Base-by-base conservation (phyloP, 2,888 invertebrate species). In the Zele albiditarsus region DNA sequence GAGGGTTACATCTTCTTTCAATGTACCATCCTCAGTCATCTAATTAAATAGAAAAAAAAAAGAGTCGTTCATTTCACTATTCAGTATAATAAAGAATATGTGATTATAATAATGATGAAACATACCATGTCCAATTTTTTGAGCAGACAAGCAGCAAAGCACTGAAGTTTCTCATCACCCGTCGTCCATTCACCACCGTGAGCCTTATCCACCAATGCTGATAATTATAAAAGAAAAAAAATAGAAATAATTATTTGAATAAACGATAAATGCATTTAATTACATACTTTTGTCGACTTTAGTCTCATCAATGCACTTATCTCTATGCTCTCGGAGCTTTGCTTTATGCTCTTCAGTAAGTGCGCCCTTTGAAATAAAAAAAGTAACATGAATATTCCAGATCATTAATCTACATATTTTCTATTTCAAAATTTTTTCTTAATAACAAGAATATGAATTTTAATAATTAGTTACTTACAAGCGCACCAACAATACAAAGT, bases 41-140 rank as follows among this genome's bases (percentile, higher is more conserved):
- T 86, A 20, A 62, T 57, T 33, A n/a, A 8, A 42, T 58, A 53
- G 6, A 62, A 62, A 27, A 63, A 23, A 49, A 65, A n/a, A 57
- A n/a, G 38, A 33, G 14, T 62, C 27, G 23, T 38, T 16, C 16
- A 38, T 33, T 28, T 33, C 25, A 12, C 46, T 6, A 42, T 69
- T 28, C 38, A 6, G 0, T 38, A 8, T 4, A 38, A 12, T 8
- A 12, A 2, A 12, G 8, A 38, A 8, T 12, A 8, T 38, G 38
- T n/a, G 10, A 38, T 38, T 8, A 12, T 12, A 6, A 12, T 38
- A 38, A 38, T 12, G 12, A 20, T 42, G 5, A 49, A 53, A 85
- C 86, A 84, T 80, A 88, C 88, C 65, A 86, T 78, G 78, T 82
- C 83, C n/a, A 85, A 80, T 23, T 83, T 86, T 73, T 85, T 86